A percentile compares a stretch with the other conserved stretches of the same genome.
Evolutionary conservation across 2,888 invertebrate genomes (phyloP).

Genomic region (Macroteleia sp.): DNA sequence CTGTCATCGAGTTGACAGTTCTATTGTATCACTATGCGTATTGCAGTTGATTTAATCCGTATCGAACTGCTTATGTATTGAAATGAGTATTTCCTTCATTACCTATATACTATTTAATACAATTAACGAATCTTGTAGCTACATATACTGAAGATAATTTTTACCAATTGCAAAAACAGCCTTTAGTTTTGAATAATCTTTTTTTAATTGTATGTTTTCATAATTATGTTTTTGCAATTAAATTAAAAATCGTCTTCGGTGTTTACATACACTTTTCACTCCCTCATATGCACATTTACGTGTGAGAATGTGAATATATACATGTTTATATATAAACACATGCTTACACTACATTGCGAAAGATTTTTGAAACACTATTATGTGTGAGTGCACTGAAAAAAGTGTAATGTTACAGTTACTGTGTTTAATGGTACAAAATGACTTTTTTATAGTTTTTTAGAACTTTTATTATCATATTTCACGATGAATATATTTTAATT

Average conservation of each 20-base stretch:
- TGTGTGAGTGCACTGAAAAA: constrained; percentile 19
- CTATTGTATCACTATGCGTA: background rate
- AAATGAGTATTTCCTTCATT: background rate
- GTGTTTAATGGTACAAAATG: background rate
- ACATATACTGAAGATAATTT: constrained; percentile 24
- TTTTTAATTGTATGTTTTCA: background rate
- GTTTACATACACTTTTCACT: constrained; percentile 19
- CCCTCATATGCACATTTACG: constrained; percentile 25
- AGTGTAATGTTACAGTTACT: constrained; percentile 1
- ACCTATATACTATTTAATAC: constrained; percentile 19
- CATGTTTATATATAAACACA: constrained; percentile 23
- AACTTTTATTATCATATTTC: too few relatives aligned
- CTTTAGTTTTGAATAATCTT: too few relatives aligned
- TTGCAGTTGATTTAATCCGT: background rate
- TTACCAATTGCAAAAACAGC: constrained; percentile 20
- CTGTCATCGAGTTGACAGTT: constrained; percentile 5
- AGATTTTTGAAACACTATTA: constrained; percentile 32
- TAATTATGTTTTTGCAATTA: background rate
- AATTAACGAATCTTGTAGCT: constrained; percentile 44
- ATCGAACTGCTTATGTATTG: constrained; percentile 1
- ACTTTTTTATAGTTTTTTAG: too few relatives aligned
- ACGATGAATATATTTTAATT: too few relatives aligned
- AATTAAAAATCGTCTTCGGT: constrained; percentile 39
- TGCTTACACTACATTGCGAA: constrained; percentile 21
- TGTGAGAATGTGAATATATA: constrained; percentile 31